phyloP scores from a whole-genome alignment of 2,888 invertebrate species.

The Lymantria monacha region DNA sequence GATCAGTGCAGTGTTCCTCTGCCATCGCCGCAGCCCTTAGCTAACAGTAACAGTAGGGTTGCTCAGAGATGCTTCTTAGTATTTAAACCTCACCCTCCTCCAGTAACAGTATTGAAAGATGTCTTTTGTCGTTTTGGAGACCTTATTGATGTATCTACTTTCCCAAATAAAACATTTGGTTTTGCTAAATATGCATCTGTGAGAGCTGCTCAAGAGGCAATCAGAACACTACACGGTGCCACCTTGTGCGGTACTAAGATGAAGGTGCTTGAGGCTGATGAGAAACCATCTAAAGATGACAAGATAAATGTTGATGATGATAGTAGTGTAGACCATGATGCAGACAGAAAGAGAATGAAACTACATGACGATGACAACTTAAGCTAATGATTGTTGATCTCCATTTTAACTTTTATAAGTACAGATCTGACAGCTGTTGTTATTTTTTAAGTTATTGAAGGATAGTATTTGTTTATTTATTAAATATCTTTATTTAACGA shows the following conservation, averaged over 20 bases:
- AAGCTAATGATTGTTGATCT: not conserved
- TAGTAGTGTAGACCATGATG: conserved; percentile 39
- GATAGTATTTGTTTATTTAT: conserved; percentile 14
- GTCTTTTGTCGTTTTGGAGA: conserved; percentile 95
- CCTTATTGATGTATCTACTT: conserved; percentile 93
- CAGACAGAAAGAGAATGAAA: conserved; percentile 57
- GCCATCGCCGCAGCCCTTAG: conserved; percentile 87
- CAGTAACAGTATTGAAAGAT: conserved; percentile 88
- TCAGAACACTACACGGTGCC: conserved; percentile 88
- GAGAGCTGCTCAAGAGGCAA: conserved; percentile 90
- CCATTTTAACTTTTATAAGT: conserved; percentile 9
- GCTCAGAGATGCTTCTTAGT: conserved; percentile 87
- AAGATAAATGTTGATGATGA: conserved; percentile 38
- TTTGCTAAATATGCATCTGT: conserved; percentile 93
- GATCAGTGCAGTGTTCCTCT: conserved; percentile 85
- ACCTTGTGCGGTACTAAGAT: conserved; percentile 90
- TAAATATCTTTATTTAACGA: not conserved
- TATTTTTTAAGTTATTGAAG: conserved; percentile 13
- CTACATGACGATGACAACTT: conserved; percentile 32
- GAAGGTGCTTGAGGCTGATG: conserved; percentile 95
- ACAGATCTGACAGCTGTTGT: conserved; percentile 34
- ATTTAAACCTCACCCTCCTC: conserved; percentile 86
- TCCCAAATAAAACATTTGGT: conserved; percentile 95
- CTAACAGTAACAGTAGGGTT: conserved; percentile 82
- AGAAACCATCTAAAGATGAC: conserved; percentile 67